These are phyloP conservation scores for Chrysolina haemoptera DNA, from an alignment of 2,888 invertebrate genomes.

Conservation along the genomic window DNA sequence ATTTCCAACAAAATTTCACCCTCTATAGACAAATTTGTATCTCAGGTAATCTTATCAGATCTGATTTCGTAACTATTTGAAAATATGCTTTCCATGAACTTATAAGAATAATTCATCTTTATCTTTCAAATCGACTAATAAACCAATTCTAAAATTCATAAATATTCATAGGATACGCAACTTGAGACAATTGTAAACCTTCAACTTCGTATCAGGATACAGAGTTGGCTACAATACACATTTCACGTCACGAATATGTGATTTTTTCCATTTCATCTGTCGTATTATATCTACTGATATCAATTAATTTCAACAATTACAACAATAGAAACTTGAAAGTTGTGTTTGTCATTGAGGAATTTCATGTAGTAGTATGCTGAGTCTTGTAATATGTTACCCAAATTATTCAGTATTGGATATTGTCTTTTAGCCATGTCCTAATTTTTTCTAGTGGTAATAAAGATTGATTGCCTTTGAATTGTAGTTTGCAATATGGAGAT, in stretches of 20 bases:
- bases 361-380: slow-evolving; percentile 45
- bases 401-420: no score
- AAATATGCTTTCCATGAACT: background rate
- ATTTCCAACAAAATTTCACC: no score
- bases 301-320: slow-evolving; percentile 50
- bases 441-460: no score
- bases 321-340: slow-evolving; percentile 53
- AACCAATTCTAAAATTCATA: slow-evolving; percentile 39
- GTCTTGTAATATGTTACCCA: slow-evolving; percentile 1
- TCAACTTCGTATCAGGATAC: slow-evolving; percentile 41
- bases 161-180: slow-evolving; percentile 42
- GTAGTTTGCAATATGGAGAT: no score
- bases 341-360: slow-evolving; percentile 50
- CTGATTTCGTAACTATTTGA: background rate
- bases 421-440: no score
- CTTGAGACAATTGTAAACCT: slow-evolving; percentile 38
- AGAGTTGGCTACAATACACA: slow-evolving; percentile 36
- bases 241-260: slow-evolving; percentile 43
- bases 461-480: no score
- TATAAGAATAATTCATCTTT: background rate
- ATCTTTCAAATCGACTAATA: slow-evolving; percentile 10
- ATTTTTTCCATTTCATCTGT: slow-evolving; percentile 41
- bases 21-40: no score
- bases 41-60: no score
- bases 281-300: slow-evolving; percentile 45